phyloP scores from a whole-genome alignment of 2,113 vertebrate species.

The Lycocorax pyrrhopterus region DNA sequence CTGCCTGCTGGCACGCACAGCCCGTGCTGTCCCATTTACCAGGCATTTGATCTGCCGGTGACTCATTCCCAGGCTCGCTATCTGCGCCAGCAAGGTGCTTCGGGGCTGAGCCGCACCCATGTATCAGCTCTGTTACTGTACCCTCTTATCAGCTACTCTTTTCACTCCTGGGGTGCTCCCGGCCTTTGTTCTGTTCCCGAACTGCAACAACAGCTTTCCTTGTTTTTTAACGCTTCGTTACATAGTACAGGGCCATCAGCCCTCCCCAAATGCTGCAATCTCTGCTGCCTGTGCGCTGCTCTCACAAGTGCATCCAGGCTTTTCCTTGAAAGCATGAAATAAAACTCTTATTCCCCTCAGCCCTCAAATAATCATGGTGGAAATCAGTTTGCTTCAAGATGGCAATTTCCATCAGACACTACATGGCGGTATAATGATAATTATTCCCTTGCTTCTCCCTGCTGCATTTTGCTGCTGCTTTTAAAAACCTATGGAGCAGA shows the following conservation, averaged over 20 bases:
- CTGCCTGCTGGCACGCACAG: background rate
- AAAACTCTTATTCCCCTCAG: background rate
- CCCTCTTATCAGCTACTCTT: background rate
- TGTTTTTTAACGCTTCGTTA: background rate
- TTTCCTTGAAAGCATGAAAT: background rate
- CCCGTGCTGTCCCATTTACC: background rate
- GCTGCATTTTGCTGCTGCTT: background rate
- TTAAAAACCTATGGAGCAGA: background rate
- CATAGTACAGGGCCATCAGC: background rate
- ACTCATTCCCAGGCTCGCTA: background rate
- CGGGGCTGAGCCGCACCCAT: background rate
- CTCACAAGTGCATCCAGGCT: background rate
- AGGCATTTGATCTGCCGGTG: background rate
- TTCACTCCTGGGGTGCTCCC: background rate
- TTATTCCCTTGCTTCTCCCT: background rate
- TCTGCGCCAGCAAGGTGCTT: background rate
- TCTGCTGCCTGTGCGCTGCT: background rate
- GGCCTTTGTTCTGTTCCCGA: conserved; percentile 15
- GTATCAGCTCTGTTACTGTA: background rate
- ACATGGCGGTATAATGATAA: background rate
- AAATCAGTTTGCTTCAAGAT: background rate
- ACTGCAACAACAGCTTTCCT: background rate
- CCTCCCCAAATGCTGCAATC: background rate
- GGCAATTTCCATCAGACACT: background rate
- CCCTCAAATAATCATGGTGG: background rate